These are phyloP conservation scores for Contarinia nasturtii DNA, from an alignment of 1,140 invertebrate species.

Conservation along the genomic window DNA sequence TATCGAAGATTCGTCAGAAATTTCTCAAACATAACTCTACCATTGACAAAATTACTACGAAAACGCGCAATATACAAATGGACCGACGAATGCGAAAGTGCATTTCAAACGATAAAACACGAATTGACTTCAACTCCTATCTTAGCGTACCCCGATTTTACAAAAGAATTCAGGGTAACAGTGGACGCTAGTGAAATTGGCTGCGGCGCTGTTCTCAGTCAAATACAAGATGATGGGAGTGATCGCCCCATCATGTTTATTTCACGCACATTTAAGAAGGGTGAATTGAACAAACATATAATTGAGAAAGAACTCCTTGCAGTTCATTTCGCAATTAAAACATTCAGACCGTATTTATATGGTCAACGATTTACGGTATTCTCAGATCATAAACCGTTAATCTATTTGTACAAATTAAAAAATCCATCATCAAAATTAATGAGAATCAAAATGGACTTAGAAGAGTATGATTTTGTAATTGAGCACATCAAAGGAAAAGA, in stretches of 20 bases:
- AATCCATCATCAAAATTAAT: too few species aligned
- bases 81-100: conserved; percentile 8
- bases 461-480: too few species aligned
- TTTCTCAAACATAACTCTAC: conserved; percentile 11
- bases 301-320: conserved; percentile 13
- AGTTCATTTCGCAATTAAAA: conserved; percentile 23
- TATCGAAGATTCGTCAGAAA: conserved; percentile 10
- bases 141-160: conserved; percentile 14
- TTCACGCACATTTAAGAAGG: conserved; percentile 11
- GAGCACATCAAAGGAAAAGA: too few species aligned
- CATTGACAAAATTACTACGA: conserved; percentile 10
- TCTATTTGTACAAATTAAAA: too few species aligned
- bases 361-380: too few species aligned
- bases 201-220: conserved; percentile 8
- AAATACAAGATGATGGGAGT: conserved; percentile 6
- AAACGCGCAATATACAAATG: conserved; percentile 11
- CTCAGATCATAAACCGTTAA: too few species aligned
- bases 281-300: conserved; percentile 13
- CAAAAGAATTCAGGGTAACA: conserved; percentile 6
- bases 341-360: conserved; percentile 27
- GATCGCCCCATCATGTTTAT: conserved; percentile 8
- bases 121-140: conserved; percentile 15
- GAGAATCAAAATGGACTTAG: too few species aligned
- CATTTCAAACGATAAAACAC: conserved; percentile 12
- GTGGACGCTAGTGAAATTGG: conserved; percentile 7